Base-by-base conservation (phyloP, 2,113 vertebrate genomes). In the Spilogale gracilis region DNA sequence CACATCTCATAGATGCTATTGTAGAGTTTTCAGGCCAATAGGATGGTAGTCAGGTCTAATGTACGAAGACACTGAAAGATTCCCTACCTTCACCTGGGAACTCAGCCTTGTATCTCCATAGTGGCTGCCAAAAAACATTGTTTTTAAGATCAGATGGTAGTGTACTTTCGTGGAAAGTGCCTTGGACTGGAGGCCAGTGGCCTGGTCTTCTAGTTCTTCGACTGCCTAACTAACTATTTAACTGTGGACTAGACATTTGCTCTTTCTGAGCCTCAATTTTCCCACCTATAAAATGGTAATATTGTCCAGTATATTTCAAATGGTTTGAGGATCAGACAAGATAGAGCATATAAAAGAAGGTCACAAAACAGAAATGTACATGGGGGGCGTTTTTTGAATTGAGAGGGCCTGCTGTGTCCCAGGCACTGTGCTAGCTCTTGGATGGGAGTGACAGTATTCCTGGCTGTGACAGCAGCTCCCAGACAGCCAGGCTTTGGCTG, bases 301-400 rank as follows among this genome's bases (percentile, higher is more conserved):
- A 69, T 38, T 82, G 71, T 85, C 38, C 32, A 88, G 32, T 91
- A 9, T 78, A 89, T 92, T 95, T 96, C 38, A 69, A 69, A 74
- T 63, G 18, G n/a, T 82, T 90, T 84, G 63, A 94, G 54, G 63
- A 74, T 80, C 69, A 81, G 89, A 89, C 74, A 94, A 94, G 93
- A 48, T 16, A 86, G 87, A 52, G 30, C 48, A 60, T 63, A 30
- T 97, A 45, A 80, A 85, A 83, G 52, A 82, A 30, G 63, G 27
- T 90, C 80, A 60, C 61, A 93, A 48, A 80, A 61, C 23, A 96
- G 58, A 83, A 93, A 61, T 80, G 6, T 69, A 43, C 20, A 5
- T 16, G 9, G 21, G 69, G 60, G 14, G 27, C 0, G 9, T 45
- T 54, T 12, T 2, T 65, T 86, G 92, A 94, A 67, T 32, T 89